Base-by-base conservation (phyloP, 2,113 vertebrate genomes). In the Chamaea fasciata region DNA sequence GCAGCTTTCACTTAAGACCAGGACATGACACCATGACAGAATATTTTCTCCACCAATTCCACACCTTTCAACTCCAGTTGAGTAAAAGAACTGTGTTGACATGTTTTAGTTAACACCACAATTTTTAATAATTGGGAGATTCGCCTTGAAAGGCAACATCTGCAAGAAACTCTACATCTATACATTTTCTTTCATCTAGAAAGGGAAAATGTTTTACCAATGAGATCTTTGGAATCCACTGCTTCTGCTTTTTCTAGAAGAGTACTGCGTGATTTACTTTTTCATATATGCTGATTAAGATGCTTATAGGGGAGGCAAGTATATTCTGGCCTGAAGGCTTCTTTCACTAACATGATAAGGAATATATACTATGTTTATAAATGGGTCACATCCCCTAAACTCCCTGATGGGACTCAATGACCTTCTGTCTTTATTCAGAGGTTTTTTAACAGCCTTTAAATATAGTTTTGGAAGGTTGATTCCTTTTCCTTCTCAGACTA, bases 11-110 rank as follows among this genome's bases (percentile, higher is more conserved):
- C 44, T 55, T 53, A n/a, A 31, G 39, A 53, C 6, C 19, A 83
- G 28, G 42, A 47, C 22, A 8, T 20, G 24, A 70, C 15, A 69
- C 20, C 28, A 46, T 2, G 1, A 28, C 1, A 20, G 39, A 74
- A 1, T 41, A 75, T 19, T 52, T 68, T 85, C 55, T 55, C 44
- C 33, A 88, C 26, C 18, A 26, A 20, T 57, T 42, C 31, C 39
- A 24, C 26, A 50, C 6, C 7, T 65, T 28, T 50, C 39, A 42
- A 37, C 2, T 14, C 31, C 15, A 50, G 6, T 0, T 44, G 33
- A 83, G 8, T 53, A 37, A 20, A 50, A 81, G 18, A 74, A 92
- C 6, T 8, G 11, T 8, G 20, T 6, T 50, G 52, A 10, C 9
- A 63, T 26, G 17, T 24, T 85, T 85, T 49, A 46, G 19, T 49